Evolutionary conservation across 1,140 invertebrate genomes (phyloP).

Genomic region (Laupala kohalensis): DNA sequence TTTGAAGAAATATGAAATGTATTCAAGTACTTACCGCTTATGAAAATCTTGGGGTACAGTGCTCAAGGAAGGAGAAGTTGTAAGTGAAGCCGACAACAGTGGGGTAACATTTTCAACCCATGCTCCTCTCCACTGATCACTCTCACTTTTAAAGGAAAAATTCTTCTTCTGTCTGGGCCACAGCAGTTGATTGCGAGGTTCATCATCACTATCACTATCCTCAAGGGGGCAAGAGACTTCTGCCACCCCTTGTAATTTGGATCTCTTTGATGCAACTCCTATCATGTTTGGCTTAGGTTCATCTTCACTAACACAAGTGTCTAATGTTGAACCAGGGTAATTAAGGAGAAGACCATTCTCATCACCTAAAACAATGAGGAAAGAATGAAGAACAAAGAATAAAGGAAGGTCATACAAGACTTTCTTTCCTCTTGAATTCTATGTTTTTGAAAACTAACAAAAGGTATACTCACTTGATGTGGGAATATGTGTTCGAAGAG

Average conservation of each 20-base stretch:
- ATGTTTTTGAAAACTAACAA: background rate
- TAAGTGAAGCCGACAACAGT: background rate
- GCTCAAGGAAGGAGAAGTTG: background rate
- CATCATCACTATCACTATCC: conserved; percentile 5
- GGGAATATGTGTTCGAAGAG: conserved; percentile 11
- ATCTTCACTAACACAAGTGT: background rate
- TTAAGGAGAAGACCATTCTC: background rate
- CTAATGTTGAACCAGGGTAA: background rate
- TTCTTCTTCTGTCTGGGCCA: background rate
- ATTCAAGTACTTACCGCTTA: background rate
- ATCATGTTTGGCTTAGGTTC: background rate
- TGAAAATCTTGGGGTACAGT: background rate
- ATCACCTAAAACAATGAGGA: background rate
- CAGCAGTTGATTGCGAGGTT: background rate
- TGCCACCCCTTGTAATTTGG: background rate
- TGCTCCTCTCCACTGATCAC: background rate
- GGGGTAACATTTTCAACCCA: background rate
- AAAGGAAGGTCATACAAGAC: background rate
- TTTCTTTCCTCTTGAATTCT: background rate
- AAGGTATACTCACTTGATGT: background rate
- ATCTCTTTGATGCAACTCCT: background rate
- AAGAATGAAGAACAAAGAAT: background rate
- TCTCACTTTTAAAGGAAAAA: background rate
- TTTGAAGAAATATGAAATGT: no score
- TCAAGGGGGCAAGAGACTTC: background rate